These are phyloP conservation scores for Sinosuthora webbiana DNA, from an alignment of 2,113 vertebrate genomes.

Conservation along the genomic window DNA sequence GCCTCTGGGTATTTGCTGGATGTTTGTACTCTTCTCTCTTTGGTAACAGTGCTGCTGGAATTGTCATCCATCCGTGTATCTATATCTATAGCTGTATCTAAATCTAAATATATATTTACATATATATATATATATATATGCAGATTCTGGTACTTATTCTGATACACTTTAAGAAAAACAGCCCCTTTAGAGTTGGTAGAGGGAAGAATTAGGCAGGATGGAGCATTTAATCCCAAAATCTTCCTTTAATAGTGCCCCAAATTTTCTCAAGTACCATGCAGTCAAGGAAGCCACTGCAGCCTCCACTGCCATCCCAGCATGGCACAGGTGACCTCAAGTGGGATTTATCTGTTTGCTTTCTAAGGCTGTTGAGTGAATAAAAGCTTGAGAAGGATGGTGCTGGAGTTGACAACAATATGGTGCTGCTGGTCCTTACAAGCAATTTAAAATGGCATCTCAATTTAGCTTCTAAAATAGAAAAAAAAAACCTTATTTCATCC, in stretches of 20 bases:
- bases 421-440: background rate
- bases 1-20: background rate
- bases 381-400: background rate
- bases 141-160: background rate
- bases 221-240: background rate
- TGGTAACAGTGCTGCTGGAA: background rate
- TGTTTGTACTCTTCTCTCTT: background rate
- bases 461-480: background rate
- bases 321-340: background rate
- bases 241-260: background rate
- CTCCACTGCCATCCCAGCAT: background rate
- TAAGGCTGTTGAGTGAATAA: background rate
- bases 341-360: slow-evolving; percentile 14
- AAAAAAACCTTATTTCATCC: background rate
- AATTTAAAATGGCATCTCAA: background rate
- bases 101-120: too few relatives aligned
- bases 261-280: background rate
- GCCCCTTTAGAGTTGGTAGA: background rate
- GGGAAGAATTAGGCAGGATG: background rate
- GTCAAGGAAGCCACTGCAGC: background rate
- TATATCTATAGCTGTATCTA: too few relatives aligned
- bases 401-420: background rate
- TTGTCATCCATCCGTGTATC: background rate
- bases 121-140: accelerated
- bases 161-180: background rate